A percentile compares a stretch with the other conserved stretches of the same genome.
Evolutionary conservation across 1,140 invertebrate species (phyloP).

Genomic region (Hermatobates lingyangjiaoensis): DNA sequence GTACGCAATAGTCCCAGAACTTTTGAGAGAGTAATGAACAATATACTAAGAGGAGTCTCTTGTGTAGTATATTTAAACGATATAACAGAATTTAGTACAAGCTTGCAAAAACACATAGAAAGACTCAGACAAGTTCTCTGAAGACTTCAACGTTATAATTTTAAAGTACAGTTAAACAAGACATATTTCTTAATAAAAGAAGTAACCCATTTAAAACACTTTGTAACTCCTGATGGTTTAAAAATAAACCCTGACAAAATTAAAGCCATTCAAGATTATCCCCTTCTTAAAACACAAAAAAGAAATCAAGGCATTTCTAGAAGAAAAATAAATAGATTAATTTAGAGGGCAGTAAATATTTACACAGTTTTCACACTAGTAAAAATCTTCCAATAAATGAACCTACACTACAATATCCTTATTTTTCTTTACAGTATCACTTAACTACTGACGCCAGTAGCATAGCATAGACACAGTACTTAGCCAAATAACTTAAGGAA

Average conservation of each 20-base stretch:
- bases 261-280: slow-evolving; percentile 22
- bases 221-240: slow-evolving; percentile 24
- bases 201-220: slow-evolving; percentile 26
- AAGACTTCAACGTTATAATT: slow-evolving; percentile 20
- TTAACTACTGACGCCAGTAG: slow-evolving; percentile 33
- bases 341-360: neutral
- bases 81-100: slow-evolving; percentile 22
- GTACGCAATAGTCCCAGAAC: slow-evolving; percentile 8
- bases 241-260: slow-evolving; percentile 25
- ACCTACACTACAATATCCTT: slow-evolving; percentile 21
- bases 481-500: slow-evolving; percentile 23
- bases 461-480: slow-evolving; percentile 27
- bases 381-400: slow-evolving; percentile 6
- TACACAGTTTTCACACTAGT: neutral
- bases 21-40: slow-evolving; percentile 20
- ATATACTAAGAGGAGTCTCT: slow-evolving; percentile 18
- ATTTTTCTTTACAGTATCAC: slow-evolving; percentile 26
- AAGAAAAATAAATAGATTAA: slow-evolving; percentile 17
- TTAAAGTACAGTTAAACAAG: slow-evolving; percentile 28
- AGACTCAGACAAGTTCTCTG: slow-evolving; percentile 22
- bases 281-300: slow-evolving; percentile 19
- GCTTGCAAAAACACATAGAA: slow-evolving; percentile 20
- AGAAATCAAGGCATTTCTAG: slow-evolving; percentile 21
- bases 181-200: slow-evolving; percentile 27
- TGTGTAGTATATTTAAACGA: slow-evolving; percentile 27